Percentiles rank a stretch among this genome's conserved stretches.
Evolutionary conservation across 1,140 invertebrate genomes (phyloP).

Genomic region (Drosophila truncata): DNA sequence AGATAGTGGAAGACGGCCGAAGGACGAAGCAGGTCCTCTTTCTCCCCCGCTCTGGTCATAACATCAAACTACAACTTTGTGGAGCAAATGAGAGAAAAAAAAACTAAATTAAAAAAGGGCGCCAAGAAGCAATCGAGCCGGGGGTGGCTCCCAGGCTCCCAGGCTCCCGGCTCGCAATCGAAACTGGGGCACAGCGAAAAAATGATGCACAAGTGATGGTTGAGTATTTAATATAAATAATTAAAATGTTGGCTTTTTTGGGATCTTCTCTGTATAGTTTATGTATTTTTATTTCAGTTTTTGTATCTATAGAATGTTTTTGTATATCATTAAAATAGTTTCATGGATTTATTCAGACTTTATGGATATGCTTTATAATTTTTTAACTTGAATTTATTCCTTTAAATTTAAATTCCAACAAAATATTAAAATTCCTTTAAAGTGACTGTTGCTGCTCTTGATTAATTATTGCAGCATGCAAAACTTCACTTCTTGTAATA

Average conservation of each 20-base stretch:
- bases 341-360: too few relatives aligned
- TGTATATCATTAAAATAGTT: too few relatives aligned
- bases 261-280: neutral
- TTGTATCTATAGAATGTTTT: too few relatives aligned
- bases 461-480: conserved; percentile 28
- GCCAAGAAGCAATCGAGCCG: conserved; percentile 30
- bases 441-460: conserved; percentile 4
- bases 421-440: neutral
- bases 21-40: conserved; percentile 4
- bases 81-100: conserved; percentile 37
- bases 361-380: too few relatives aligned
- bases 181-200: conserved; percentile 27
- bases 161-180: conserved; percentile 2
- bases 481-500: conserved; percentile 36
- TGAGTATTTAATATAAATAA: conserved; percentile 11
- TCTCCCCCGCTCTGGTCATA: conserved; percentile 16
- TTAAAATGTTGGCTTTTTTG: conserved; percentile 4
- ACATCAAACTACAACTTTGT: conserved; percentile 55
- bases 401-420: neutral
- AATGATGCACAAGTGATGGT: conserved; percentile 14
- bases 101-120: conserved; percentile 50
- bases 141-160: neutral
- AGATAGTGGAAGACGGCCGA: conserved; percentile 55
- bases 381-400: too few relatives aligned
- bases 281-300: too few relatives aligned